Conservation (phyloP, 2,797 vertebrate genomes). For the Paedocypris micromegethes region DNA sequence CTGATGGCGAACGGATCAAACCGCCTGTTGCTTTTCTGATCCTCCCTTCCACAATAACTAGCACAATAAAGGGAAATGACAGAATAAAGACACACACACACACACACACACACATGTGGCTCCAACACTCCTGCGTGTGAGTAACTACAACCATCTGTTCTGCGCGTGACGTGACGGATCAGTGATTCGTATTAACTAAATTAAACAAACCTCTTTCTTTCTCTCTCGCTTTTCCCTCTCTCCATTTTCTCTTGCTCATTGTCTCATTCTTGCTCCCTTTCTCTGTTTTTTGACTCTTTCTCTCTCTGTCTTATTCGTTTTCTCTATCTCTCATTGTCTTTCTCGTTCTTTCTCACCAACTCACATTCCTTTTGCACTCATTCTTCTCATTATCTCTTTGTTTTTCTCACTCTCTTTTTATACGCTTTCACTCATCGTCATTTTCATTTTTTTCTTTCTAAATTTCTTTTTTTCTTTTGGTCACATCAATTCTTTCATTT, state of each 20-base stretch:
- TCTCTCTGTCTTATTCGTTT: too few relatives aligned
- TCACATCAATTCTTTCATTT: too few relatives aligned
- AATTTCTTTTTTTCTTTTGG: too few relatives aligned
- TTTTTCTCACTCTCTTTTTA: too few relatives aligned
- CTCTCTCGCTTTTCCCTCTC: background rate
- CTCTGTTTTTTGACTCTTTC: background rate
- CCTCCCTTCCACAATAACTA: conserved; percentile 27
- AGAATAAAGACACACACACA: conserved; percentile 20
- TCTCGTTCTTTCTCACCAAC: too few relatives aligned
- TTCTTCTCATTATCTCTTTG: too few relatives aligned
- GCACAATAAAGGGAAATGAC: conserved; percentile 37
- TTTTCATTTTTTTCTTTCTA: too few relatives aligned
- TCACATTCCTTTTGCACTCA: too few relatives aligned
- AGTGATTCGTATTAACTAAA: conserved; percentile 1
- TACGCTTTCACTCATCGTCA: too few relatives aligned
- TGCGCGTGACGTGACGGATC: conserved; percentile 12
- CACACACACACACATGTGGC: conserved; percentile 6
- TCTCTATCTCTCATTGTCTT: too few relatives aligned
- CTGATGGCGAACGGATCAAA: conserved; percentile 28
- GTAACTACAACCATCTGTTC: conserved; percentile 13
- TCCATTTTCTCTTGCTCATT: background rate
- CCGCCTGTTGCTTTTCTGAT: conserved; percentile 40
- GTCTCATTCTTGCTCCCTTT: background rate
- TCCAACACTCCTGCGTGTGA: conserved; percentile 3
- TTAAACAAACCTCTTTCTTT: background rate